These are phyloP conservation scores for Bimastos eiseni DNA, from an alignment of 2,888 invertebrate genomes.

Conservation along the genomic window DNA sequence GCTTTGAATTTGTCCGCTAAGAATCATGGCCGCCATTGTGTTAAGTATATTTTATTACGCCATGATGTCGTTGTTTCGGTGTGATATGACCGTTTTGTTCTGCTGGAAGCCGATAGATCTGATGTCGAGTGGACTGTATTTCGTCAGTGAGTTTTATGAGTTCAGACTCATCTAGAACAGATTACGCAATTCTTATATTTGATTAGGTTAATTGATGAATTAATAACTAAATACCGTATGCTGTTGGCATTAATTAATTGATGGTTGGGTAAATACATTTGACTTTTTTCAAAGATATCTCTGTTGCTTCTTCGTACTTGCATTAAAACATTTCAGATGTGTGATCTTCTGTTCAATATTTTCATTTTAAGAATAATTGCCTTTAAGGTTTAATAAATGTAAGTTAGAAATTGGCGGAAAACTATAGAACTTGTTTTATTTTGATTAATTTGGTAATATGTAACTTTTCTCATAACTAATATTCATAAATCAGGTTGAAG, in stretches of 20 bases:
- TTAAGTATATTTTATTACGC: neutral
- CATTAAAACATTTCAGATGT: neutral
- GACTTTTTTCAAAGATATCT: neutral
- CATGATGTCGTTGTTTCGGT: neutral
- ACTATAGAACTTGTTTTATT: no score
- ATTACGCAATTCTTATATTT: neutral
- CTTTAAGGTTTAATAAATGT: neutral
- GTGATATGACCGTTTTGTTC: constrained; percentile 5
- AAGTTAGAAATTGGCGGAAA: no score
- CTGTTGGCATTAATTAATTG: constrained; percentile 13
- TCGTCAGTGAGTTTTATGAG: neutral
- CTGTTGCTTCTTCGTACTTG: constrained; percentile 6
- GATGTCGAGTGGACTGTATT: neutral
- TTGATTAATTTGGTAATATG: no score
- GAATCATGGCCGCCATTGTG: neutral
- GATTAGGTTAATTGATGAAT: neutral
- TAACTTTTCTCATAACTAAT: neutral
- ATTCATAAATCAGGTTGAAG: neutral
- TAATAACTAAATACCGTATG: neutral
- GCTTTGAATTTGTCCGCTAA: neutral
- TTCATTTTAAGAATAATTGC: neutral
- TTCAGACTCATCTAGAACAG: neutral
- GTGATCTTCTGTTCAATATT: neutral
- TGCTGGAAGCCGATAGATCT: neutral
- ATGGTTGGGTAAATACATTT: constrained; percentile 7